phyloP scores from a whole-genome alignment of 64 coral and sea anemone genomes.

The Catalaphyllia jardinei region DNA sequence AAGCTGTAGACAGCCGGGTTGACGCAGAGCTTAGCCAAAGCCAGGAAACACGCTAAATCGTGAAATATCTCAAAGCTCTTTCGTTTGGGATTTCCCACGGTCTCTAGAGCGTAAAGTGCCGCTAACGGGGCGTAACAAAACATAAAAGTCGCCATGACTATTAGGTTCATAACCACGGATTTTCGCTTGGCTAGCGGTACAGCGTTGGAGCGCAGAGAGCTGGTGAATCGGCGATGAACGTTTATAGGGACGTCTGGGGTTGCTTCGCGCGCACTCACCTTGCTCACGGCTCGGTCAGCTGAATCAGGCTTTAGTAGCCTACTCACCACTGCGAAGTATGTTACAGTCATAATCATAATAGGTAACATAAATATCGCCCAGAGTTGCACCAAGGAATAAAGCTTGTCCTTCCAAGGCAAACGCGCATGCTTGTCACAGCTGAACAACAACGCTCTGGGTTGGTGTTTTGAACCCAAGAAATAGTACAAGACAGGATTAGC shows the following conservation, averaged over 20 bases:
- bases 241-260: constrained; percentile 41
- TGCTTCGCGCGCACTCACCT: constrained; percentile 28
- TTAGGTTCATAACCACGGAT: constrained; percentile 96
- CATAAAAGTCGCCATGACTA: constrained; percentile 90
- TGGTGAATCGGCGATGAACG: constrained; percentile 66
- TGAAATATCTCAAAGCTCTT: constrained; percentile 55
- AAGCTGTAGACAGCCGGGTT: constrained; percentile 96
- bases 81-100: constrained; percentile 33
- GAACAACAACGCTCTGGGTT: constrained; percentile 64
- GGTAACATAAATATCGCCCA: constrained; percentile 81
- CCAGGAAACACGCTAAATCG: constrained; percentile 78
- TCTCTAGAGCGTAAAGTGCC: constrained; percentile 63
- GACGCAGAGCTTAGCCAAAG: constrained; percentile 78
- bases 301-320: constrained; percentile 55
- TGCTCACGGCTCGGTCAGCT: constrained; percentile 13
- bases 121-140: constrained; percentile 93
- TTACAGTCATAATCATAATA: constrained; percentile 62
- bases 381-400: constrained; percentile 85
- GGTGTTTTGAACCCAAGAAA: constrained; percentile 72
- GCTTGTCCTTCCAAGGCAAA: constrained; percentile 74
- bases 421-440: constrained; percentile 38
- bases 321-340: constrained; percentile 76
- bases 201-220: constrained; percentile 65
- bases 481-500: constrained; percentile 93
- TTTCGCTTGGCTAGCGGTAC: constrained; percentile 95